Evolutionary conservation across 2,113 vertebrate genomes (phyloP), one percentile per base, ranked within the genome.

Genomic region (Oncorhynchus masou): DNA sequence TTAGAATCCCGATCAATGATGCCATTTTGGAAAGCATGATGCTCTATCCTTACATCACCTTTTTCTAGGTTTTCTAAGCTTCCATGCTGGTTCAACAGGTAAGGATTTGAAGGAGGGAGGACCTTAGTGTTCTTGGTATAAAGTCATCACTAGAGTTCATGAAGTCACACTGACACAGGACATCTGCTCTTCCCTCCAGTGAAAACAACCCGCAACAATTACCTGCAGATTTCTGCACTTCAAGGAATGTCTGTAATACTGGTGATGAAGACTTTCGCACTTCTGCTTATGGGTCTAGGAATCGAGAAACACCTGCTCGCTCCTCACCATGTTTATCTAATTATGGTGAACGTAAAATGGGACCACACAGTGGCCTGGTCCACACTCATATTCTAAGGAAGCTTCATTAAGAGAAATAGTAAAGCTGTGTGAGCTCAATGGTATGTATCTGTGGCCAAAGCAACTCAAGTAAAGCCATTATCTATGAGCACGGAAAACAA

Each of bases 191-290:
- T 34, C 57, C 49, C 48, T 12, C 49, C 27, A 48, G 20, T 22
- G 25, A 27, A 66, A 75, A 75, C 64, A 68, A 68, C 48, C 65
- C 20, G 8, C 2, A 75, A 66, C 45, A 66, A 74, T 74, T 74
- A 51, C 15, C 12, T 51, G 49, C 8, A 74, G 2, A 74, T 11
- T 16, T 51, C 25, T 1, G 12, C 25, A 22, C 48, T 65, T 54
- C 29, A 22, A 67, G 45, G 25, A 19, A 70, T 24, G 19, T 22
- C n/a, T 7, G 59, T 24, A 22, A 45, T 74, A 22, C 5, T n/a
- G 19, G 59, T 9, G 20, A 60, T 20, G 29, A 31, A 31, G 31
- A 31, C 5, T 31, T 31, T 5, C 31, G 7, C 34, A 39, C 7
- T 7, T 39, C 34, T 39, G 34, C 34, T 39, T 39, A 39, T 39